Evolutionary conservation across 2,888 invertebrate species (phyloP).

Genomic region (Thysanoteuthis rhombus): DNA sequence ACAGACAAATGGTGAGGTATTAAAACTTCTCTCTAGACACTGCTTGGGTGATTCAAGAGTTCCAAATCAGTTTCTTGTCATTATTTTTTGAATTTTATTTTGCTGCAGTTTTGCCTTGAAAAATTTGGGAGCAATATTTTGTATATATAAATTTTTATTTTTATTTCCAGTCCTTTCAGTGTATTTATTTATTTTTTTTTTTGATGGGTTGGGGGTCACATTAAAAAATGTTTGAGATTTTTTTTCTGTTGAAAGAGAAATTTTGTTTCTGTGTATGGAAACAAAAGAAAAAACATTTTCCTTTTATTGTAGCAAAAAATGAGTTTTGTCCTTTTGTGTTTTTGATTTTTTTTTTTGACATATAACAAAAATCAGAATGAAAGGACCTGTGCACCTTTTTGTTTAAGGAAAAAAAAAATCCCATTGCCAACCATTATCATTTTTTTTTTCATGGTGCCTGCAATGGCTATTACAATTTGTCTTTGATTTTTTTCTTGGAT

Average conservation of each 20-base stretch:
- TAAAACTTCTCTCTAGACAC: conserved; percentile 30
- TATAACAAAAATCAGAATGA: not conserved
- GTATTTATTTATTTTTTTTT: not conserved
- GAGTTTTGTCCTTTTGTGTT: not conserved
- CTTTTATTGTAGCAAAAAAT: not conserved
- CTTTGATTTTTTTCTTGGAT: not conserved
- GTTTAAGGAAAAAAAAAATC: not conserved
- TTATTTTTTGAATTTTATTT: not conserved
- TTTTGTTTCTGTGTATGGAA: too few relatives aligned
- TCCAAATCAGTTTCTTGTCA: not conserved
- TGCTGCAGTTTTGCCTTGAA: not conserved
- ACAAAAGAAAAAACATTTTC: not conserved
- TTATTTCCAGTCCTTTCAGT: not conserved
- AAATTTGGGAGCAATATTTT: not conserved
- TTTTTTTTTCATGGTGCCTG: not conserved
- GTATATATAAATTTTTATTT: not conserved
- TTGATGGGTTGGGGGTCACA: not conserved
- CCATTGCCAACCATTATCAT: not conserved
- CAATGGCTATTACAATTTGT: not conserved
- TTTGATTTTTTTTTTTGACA: not conserved
- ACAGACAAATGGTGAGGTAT: conserved; percentile 31
- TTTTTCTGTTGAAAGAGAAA: not conserved
- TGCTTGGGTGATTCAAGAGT: not conserved
- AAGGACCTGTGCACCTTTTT: conserved; percentile 12
- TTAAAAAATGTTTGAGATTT: not conserved